Percentiles rank a stretch among this genome's conserved stretches.
Conservation (phyloP, 2,797 vertebrate genomes). For the Eulemur albifrons region DNA sequence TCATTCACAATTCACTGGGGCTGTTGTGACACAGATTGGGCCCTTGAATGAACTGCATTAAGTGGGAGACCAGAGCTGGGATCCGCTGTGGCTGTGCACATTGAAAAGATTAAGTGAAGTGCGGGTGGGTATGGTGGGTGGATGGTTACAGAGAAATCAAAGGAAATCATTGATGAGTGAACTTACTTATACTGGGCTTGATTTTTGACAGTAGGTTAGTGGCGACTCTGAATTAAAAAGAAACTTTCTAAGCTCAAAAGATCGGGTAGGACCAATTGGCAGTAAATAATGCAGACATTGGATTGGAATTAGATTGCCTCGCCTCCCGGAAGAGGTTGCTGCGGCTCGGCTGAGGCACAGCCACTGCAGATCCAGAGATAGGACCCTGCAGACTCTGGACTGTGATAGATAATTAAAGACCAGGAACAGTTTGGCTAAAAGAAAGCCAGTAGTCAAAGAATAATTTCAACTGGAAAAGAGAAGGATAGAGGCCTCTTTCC, state of each 20-base stretch:
- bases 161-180: neutral
- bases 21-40: neutral
- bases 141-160: neutral
- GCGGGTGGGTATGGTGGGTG: neutral
- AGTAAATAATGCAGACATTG: constrained; percentile 61
- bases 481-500: neutral
- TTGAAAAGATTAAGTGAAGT: neutral
- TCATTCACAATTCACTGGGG: neutral
- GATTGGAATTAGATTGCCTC: constrained; percentile 62
- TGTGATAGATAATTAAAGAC: neutral
- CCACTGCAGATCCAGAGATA: neutral
- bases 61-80: neutral
- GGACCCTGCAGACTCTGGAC: neutral
- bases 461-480: constrained; percentile 3
- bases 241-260: constrained; percentile 72
- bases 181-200: constrained; percentile 38
- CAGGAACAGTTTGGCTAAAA: neutral
- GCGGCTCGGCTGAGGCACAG: constrained; percentile 42
- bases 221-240: constrained; percentile 72
- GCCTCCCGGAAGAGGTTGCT: constrained; percentile 59
- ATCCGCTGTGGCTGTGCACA: neutral
- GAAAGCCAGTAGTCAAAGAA: neutral
- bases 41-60: neutral
- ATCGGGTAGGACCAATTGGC: constrained; percentile 15
- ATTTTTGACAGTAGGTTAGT: constrained; percentile 74